Base-by-base conservation (phyloP, 1,140 invertebrate genomes). In the Atopsyche davidsoni region DNA sequence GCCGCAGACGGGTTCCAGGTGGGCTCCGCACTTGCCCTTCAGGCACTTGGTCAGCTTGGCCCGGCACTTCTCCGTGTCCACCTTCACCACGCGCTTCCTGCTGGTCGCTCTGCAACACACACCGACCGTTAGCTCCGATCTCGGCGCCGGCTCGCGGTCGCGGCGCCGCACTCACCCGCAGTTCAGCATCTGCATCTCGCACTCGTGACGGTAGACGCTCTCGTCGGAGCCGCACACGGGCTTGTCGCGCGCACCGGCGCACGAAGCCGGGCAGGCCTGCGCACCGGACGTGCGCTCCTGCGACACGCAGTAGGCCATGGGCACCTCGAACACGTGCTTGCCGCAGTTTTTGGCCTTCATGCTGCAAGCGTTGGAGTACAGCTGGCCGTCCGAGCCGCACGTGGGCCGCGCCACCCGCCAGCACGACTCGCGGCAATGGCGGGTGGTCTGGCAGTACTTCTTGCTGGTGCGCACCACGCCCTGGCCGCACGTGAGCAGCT, bases 261-360 rank as follows among this genome's bases (percentile, higher is more conserved):
- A 66, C 59, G 41, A 65, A 64, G 59, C 68, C 63, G 1, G 83
- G 75, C 2, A 88, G 57, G 54, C 73, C 65, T 40, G 75, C 63
- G 19, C 75, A 64, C 66, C 79, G 62, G 51, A 53, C 67, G 78
- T 81, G 46, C 85, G 72, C 63, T 91, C 86, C 63, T 88, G 86
- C 1, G 83, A 81, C 28, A 89, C 77, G 65, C 89, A 92, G 67
- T 86, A 90, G 3, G 87, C 86, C 77, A 92, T 87, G 0, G 90
- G 90, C 18, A 91, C 87, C 69, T 93, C 88, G 62, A 90, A 93
- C 9, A 92, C 87, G 66, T 92, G 89, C 64, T 90, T 90, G 41
- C 90, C 90, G 68, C 91, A 94, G 62, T 93, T 93, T 63, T 90
- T 89, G 25, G 86, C 81, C 62, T 89, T 86, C 91, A 96, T 94